A percentile compares a stretch with the other conserved stretches of the same genome.
These are phyloP conservation scores for Trichonephila inaurata DNA, from an alignment of 1,140 invertebrate genomes.

Conservation along the genomic window DNA sequence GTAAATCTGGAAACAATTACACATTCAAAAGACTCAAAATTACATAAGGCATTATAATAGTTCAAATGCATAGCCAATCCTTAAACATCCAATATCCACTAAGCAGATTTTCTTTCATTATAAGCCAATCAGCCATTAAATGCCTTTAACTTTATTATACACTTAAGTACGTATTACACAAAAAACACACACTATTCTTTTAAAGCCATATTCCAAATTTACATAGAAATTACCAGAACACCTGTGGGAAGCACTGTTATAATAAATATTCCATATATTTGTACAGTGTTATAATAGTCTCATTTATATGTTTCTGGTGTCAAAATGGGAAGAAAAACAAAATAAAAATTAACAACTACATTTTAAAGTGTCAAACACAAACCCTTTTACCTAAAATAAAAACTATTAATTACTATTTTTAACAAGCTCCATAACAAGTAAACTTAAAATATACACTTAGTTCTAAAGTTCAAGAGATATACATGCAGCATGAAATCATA, in stretches of 20 bases:
- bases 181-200: neutral
- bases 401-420: constrained; percentile 48
- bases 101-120: neutral
- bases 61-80: constrained; percentile 24
- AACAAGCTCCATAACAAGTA: constrained; percentile 47
- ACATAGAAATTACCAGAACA: constrained; percentile 21
- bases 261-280: constrained; percentile 30
- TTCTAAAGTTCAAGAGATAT: constrained; percentile 36
- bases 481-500: constrained; percentile 57
- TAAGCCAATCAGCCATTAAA: constrained; percentile 5
- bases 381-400: constrained; percentile 42
- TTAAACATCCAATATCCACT: neutral
- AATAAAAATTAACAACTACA: neutral
- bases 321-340: neutral
- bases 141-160: neutral
- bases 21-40: neutral
- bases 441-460: constrained; percentile 32
- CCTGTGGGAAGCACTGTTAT: constrained; percentile 39
- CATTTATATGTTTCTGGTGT: neutral
- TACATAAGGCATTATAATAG: neutral
- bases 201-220: constrained; percentile 24
- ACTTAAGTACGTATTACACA: neutral
- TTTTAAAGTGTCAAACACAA: constrained; percentile 10
- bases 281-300: neutral
- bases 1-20: neutral